Percentiles rank a stretch among this genome's conserved stretches.
phyloP scores from a whole-genome alignment of 1,140 invertebrate genomes.

The Arion vulgaris region DNA sequence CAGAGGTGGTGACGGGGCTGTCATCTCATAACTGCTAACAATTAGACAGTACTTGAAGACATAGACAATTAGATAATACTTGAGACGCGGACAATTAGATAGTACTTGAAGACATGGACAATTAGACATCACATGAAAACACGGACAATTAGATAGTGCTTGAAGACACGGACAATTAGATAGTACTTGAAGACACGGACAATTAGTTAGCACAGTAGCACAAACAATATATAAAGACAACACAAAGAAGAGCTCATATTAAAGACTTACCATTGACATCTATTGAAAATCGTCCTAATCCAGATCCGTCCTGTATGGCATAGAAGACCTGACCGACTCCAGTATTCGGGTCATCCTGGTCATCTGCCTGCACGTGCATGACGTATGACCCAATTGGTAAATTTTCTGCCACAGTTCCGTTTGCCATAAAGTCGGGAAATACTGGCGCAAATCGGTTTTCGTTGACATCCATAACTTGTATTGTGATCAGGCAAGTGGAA shows the following conservation, averaged over 20 bases:
- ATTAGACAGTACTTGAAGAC: too few species aligned
- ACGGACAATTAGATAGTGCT: neutral
- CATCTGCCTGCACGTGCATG: constrained; percentile 80
- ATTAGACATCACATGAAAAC: neutral
- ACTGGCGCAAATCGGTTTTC: constrained; percentile 88
- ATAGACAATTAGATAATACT: too few species aligned
- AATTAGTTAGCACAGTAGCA: neutral
- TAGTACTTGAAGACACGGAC: neutral
- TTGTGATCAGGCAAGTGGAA: constrained; percentile 71
- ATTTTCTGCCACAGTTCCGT: constrained; percentile 75
- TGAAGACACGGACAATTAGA: neutral
- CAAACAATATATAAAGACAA: neutral
- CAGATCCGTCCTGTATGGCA: constrained; percentile 89
- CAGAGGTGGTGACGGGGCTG: too few species aligned
- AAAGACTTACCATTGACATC: constrained; percentile 86
- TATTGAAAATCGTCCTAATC: constrained; percentile 91
- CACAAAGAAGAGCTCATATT: neutral
- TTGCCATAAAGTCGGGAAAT: constrained; percentile 83
- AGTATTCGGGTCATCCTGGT: constrained; percentile 78
- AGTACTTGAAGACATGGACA: neutral
- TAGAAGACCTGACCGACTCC: constrained; percentile 82
- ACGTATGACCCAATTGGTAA: constrained; percentile 82
- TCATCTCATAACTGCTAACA: too few species aligned
- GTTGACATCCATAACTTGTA: constrained; percentile 94
- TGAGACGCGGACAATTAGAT: too few species aligned